Evolutionary conservation across 2,113 vertebrate species (phyloP).

Genomic region (Passer montanus): DNA sequence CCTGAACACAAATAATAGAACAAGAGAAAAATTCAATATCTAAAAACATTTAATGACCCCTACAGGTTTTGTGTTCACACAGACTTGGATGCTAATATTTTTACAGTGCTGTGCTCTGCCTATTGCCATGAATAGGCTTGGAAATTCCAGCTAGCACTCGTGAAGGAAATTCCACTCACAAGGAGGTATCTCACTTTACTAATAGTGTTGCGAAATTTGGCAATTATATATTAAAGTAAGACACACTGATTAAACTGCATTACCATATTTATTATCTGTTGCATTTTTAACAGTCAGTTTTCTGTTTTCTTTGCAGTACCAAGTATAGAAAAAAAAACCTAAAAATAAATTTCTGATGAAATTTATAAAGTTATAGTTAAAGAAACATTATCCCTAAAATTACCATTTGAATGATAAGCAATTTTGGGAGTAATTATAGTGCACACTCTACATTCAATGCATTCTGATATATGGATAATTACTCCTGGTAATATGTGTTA

Average conservation of each 20-base stretch:
- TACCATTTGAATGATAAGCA: conserved; percentile 84
- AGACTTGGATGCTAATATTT: not conserved
- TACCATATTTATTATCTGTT: conserved; percentile 11
- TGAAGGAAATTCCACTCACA: conserved; percentile 16
- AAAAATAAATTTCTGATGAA: conserved; percentile 64
- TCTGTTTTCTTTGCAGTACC: not conserved
- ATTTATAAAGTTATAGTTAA: conserved; percentile 68
- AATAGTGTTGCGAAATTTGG: not conserved
- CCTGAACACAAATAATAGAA: not conserved
- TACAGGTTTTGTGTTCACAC: not conserved
- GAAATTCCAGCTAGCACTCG: not conserved
- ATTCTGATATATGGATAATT: conserved; percentile 86
- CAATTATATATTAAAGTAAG: not conserved
- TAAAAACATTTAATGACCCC: not conserved
- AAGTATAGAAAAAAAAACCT: not conserved
- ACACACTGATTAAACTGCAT: not conserved
- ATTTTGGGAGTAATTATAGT: conserved; percentile 80
- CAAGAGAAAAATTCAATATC: not conserved
- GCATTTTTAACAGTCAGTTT: not conserved
- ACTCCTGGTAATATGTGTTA: conserved; percentile 78
- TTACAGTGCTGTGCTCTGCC: not conserved
- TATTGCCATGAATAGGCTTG: not conserved
- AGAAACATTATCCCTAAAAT: conserved; percentile 78
- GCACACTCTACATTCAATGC: conserved; percentile 76
- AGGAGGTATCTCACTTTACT: not conserved